These are phyloP conservation scores for Myotis myotis DNA, from an alignment of 2,797 vertebrate species.

Conservation along the genomic window DNA sequence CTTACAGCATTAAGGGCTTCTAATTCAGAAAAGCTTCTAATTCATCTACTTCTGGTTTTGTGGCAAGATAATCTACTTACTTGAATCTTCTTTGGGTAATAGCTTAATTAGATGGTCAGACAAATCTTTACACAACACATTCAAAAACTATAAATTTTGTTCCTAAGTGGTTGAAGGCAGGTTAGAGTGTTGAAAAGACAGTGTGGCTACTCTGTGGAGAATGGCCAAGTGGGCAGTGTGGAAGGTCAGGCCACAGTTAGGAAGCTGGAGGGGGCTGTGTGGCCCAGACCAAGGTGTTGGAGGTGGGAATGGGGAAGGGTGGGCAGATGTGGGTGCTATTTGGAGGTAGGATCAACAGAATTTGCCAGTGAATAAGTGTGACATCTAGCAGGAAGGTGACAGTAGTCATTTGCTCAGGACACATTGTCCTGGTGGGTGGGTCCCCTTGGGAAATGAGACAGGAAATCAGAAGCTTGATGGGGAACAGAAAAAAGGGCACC, in stretches of 20 bases:
- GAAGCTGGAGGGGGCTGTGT: rapidly evolving
- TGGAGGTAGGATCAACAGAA: not conserved
- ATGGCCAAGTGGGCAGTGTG: not conserved
- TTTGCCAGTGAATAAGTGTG: not conserved
- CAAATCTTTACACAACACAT: constrained; percentile 14
- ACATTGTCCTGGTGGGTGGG: not conserved
- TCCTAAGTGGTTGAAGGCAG: constrained; percentile 82
- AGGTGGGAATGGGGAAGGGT: not conserved
- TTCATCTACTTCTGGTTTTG: constrained; percentile 55
- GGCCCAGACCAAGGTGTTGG: not conserved
- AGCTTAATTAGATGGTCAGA: constrained; percentile 67
- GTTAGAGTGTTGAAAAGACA: not conserved
- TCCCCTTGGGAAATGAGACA: not conserved
- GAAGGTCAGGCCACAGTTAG: not conserved
- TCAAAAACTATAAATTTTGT: constrained; percentile 45
- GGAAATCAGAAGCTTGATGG: not conserved
- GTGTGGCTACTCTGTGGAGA: not conserved
- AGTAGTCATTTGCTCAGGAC: not conserved
- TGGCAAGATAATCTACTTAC: constrained; percentile 58
- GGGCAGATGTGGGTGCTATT: not conserved
- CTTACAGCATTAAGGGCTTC: constrained; percentile 11
- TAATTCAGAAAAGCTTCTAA: constrained; percentile 41
- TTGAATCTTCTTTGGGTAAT: constrained; percentile 64
- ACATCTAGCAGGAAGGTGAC: not conserved
- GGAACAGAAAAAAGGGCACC: not conserved